Conservation (phyloP, 2,888 invertebrate species). For the Metallyticus violacea region DNA sequence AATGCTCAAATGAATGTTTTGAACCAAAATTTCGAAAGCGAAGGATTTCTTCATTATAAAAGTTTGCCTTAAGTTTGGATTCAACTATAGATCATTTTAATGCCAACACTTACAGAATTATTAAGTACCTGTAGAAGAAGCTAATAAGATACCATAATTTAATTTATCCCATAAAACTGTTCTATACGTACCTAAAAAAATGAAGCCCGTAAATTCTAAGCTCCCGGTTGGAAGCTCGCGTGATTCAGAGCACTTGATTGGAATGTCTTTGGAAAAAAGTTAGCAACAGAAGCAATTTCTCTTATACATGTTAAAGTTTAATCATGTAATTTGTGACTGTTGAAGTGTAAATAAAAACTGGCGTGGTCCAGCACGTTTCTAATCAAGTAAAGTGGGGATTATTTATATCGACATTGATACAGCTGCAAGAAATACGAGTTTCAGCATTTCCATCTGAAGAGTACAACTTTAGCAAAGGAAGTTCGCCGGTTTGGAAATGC, state of each 20-base stretch:
- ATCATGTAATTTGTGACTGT: not conserved
- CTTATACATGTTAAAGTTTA: not conserved
- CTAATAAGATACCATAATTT: not conserved
- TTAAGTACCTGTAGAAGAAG: not conserved
- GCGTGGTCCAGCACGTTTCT: not conserved
- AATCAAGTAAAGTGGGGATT: not conserved
- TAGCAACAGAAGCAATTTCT: not conserved
- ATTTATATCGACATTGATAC: not conserved
- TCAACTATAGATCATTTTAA: not conserved
- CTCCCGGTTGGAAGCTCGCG: not conserved
- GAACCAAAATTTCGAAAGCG: not conserved
- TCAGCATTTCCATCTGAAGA: not conserved
- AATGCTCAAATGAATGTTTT: not conserved
- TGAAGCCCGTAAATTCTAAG: not conserved
- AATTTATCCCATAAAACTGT: not conserved
- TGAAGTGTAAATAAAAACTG: not conserved
- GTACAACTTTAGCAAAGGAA: not conserved
- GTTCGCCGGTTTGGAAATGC: not conserved
- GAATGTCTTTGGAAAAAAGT: not conserved
- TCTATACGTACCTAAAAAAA: not conserved
- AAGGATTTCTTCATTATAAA: not conserved
- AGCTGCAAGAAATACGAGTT: not conserved
- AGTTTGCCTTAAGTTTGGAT: not conserved
- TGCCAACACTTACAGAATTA: not conserved
- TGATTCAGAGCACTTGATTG: not conserved